These are phyloP conservation scores for Nomada ferruginata DNA, from an alignment of 2,888 invertebrate species.

Conservation along the genomic window DNA sequence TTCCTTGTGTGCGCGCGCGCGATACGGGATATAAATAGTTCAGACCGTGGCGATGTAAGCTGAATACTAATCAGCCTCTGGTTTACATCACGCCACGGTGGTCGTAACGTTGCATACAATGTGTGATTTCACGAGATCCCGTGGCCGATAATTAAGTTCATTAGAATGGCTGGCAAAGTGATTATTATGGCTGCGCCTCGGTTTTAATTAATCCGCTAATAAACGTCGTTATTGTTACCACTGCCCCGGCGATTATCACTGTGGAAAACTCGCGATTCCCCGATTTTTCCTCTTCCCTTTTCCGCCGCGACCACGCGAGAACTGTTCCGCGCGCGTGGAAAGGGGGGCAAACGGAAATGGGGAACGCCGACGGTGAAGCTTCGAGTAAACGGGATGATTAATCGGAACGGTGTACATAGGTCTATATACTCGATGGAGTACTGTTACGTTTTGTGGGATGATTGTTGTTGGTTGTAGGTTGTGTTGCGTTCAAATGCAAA, in stretches of 20 bases:
- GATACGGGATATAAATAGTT: conserved; percentile 30
- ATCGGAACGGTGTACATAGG: too few species aligned
- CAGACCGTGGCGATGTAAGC: conserved; percentile 14
- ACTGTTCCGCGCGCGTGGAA: background rate
- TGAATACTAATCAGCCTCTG: conserved; percentile 65
- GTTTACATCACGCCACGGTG: conserved; percentile 58
- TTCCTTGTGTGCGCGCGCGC: conserved; percentile 2
- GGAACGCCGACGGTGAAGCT: background rate
- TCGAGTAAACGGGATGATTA: background rate
- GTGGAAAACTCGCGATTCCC: conserved; percentile 26
- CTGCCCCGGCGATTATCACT: conserved; percentile 50
- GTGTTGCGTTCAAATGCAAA: too few species aligned
- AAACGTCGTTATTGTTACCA: conserved; percentile 55
- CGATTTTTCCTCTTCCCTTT: background rate
- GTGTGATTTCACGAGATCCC: conserved; percentile 61
- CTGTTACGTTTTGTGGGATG: background rate
- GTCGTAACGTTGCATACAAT: conserved; percentile 58
- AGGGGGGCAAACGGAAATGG: background rate
- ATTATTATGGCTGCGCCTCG: conserved; percentile 56
- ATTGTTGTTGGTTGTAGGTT: too few species aligned
- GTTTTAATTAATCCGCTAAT: conserved; percentile 66
- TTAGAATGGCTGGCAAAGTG: conserved; percentile 58
- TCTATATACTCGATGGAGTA: background rate
- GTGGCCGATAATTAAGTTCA: conserved; percentile 65
- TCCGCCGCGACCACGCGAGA: background rate